These are phyloP conservation scores for Serilophus lunatus DNA, from an alignment of 2,113 vertebrate genomes.

Conservation along the genomic window DNA sequence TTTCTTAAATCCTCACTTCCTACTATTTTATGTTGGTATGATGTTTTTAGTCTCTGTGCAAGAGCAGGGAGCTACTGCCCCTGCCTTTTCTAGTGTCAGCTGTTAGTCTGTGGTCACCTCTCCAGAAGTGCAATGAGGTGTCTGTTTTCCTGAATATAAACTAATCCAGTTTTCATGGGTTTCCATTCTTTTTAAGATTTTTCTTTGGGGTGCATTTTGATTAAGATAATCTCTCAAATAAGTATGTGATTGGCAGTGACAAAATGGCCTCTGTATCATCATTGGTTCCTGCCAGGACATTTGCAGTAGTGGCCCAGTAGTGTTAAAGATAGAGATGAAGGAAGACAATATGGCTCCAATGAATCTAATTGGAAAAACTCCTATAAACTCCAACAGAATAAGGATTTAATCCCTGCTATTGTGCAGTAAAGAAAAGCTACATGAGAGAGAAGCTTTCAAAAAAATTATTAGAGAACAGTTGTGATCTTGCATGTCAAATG, in stretches of 20 bases:
- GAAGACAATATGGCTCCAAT: neutral
- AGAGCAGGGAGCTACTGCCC: neutral
- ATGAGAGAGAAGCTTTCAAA: neutral
- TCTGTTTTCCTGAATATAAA: neutral
- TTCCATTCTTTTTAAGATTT: neutral
- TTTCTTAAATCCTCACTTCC: neutral
- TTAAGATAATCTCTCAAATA: neutral
- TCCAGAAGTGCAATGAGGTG: neutral
- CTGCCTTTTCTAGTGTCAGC: neutral
- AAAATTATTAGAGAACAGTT: slow-evolving; percentile 3
- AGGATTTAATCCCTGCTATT: slow-evolving; percentile 21
- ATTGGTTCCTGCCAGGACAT: neutral
- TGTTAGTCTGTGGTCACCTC: neutral
- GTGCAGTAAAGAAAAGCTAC: slow-evolving; percentile 7
- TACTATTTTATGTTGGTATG: neutral
- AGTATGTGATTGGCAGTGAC: neutral
- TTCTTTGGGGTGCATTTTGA: neutral
- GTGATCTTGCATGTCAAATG: slow-evolving; percentile 24
- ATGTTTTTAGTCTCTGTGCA: neutral
- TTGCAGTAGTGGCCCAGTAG: neutral
- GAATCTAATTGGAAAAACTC: neutral
- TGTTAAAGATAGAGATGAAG: neutral
- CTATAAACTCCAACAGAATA: neutral
- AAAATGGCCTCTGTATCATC: neutral
- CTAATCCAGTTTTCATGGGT: neutral